Evolutionary conservation across 2,888 invertebrate genomes (phyloP).

Genomic region (Rhogogaster chlorosoma): DNA sequence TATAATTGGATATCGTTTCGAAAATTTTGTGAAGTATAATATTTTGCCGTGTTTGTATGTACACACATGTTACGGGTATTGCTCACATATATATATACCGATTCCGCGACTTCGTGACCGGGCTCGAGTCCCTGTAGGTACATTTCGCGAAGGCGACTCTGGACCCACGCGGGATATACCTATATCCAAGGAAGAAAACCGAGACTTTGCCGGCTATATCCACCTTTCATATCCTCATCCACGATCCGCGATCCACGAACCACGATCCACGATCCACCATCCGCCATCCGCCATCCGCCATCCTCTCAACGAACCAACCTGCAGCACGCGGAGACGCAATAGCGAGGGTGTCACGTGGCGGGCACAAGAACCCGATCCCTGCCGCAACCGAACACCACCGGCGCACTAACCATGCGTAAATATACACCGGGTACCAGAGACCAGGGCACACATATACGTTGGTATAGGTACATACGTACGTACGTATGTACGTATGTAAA

Average conservation of each 20-base stretch:
- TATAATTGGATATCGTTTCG: not conserved
- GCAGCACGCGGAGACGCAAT: conserved; percentile 43
- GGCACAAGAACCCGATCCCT: conserved; percentile 42
- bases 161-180: not conserved
- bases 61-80: not conserved
- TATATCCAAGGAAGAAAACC: conserved; percentile 19
- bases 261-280: not conserved
- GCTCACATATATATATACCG: not conserved
- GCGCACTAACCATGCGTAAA: conserved; percentile 61
- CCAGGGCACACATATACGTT: not conserved
- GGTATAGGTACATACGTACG: not conserved
- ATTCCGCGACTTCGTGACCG: not conserved
- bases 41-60: not conserved
- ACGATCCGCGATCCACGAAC: not conserved
- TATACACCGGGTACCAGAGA: conserved; percentile 43
- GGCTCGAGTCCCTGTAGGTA: no score
- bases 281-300: not conserved
- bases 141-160: not conserved
- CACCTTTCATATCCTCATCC: not conserved
- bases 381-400: conserved; percentile 61
- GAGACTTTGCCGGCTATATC: conserved; percentile 26
- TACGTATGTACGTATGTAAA: not conserved
- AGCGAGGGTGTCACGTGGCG: conserved; percentile 47
- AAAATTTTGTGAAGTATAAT: not conserved
- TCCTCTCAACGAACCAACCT: not conserved